Evolutionary conservation across 2,888 invertebrate genomes (phyloP), one percentile per base, ranked within the genome.

Genomic region (Hesperia comma): DNA sequence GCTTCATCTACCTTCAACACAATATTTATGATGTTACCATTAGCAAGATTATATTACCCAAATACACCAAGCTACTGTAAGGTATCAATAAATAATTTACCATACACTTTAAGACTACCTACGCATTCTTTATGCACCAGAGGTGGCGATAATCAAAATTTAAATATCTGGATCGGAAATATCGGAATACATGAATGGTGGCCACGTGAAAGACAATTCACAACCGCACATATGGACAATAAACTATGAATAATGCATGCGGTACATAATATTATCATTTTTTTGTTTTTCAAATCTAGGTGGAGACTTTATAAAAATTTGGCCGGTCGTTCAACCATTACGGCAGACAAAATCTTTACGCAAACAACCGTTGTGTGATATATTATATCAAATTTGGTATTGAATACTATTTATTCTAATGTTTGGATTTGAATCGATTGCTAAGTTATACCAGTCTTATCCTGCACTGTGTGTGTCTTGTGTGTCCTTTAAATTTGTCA

Each of bases 291-390:
- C 74, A 85, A 81, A 89, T 85, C 84, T 88, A 82, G 87, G 86
- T 84, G 81, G 79, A 75, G 84, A 81, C 83, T 79, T 75, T 86
- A 71, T 86, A 85, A 88, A 84, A 90, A 84, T 83, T 85, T 86
- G 85, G 88, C 74, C 86, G 91, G 90, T 84, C 92, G 71, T 88
- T 92, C 84, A 89, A 84, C 92, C 78, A 41, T 21, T 68, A 55
- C 58, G 58, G 53, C 33, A 66, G 64, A 66, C 64, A 33, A 49
- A 54, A 43, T 66, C 64, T 43, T 53, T 54, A 66, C 19, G 53
- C 57, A 58, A 40, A 51, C 17, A 58, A 26, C 49, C 19, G 54
- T 63, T 37, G 37, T 15, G 46, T 63, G 56, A 63, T 15, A 56
- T 21, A 32, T 33, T 15, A 56, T 21, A 32, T 33, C 8, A 17